Conservation (phyloP, 2,797 vertebrate genomes). For the Eulemur albifrons region DNA sequence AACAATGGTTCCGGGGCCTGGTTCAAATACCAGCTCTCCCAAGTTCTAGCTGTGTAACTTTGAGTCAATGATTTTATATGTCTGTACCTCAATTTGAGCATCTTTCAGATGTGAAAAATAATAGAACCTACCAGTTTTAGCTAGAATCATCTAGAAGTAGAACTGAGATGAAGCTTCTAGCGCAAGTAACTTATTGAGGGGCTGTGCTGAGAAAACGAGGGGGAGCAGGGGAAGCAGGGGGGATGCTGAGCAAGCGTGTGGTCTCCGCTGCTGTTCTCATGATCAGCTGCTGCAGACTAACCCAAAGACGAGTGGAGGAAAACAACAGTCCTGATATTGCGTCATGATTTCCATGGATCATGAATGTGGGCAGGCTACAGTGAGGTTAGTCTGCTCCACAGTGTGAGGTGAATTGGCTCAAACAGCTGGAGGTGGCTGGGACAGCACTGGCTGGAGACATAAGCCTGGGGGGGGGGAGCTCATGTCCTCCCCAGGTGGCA, state of each 20-base stretch:
- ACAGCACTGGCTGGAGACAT: background rate
- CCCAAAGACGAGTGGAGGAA: background rate
- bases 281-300: background rate
- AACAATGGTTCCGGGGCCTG: too few species aligned
- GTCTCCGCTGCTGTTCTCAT: background rate
- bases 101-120: background rate
- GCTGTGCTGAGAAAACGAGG: background rate
- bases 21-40: background rate
- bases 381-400: background rate
- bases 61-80: background rate
- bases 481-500: background rate
- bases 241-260: background rate
- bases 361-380: background rate
- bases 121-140: background rate
- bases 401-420: background rate
- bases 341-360: background rate
- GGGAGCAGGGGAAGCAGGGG: fast-evolving
- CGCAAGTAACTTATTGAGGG: background rate
- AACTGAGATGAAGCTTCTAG: background rate
- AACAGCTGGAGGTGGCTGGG: background rate
- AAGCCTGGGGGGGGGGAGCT: background rate
- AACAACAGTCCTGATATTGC: background rate
- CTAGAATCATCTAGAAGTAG: background rate
- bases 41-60: background rate
- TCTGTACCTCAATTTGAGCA: background rate